Conservation (phyloP, 2,113 vertebrate genomes). For the Mesitornis unicolor region DNA sequence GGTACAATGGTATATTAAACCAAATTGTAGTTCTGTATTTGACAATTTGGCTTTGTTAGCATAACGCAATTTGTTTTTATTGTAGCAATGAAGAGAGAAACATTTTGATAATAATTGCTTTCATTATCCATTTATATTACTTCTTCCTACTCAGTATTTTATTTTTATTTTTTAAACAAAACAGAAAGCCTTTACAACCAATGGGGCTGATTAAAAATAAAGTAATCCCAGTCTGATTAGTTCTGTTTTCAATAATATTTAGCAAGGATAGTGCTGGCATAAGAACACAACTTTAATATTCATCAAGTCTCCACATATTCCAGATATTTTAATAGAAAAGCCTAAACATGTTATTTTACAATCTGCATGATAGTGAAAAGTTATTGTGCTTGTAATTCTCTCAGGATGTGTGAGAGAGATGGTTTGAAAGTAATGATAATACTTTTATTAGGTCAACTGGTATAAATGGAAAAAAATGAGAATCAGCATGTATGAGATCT, state of each 20-base stretch:
- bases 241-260: background rate
- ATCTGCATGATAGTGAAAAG: background rate
- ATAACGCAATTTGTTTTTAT: slow-evolving; percentile 47
- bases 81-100: background rate
- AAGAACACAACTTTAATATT: background rate
- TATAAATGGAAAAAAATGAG: background rate
- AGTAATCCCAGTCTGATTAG: background rate
- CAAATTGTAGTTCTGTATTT: slow-evolving; percentile 24
- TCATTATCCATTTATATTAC: slow-evolving; percentile 30
- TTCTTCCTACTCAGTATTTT: slow-evolving; percentile 5
- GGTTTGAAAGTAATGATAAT: background rate
- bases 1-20: slow-evolving; percentile 14
- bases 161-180: slow-evolving; percentile 14
- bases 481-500: background rate
- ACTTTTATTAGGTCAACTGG: background rate
- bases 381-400: background rate
- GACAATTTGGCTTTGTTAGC: slow-evolving; percentile 39
- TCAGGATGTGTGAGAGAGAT: background rate
- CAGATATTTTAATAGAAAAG: background rate
- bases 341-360: background rate
- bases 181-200: background rate
- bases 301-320: background rate
- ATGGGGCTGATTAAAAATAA: background rate
- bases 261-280: background rate
- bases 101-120: slow-evolving; percentile 43